Evolutionary conservation across 92 coral and sea anemone genomes (phyloP), one percentile per base, ranked within the genome.

Genomic region (Paragorgia papillata): DNA sequence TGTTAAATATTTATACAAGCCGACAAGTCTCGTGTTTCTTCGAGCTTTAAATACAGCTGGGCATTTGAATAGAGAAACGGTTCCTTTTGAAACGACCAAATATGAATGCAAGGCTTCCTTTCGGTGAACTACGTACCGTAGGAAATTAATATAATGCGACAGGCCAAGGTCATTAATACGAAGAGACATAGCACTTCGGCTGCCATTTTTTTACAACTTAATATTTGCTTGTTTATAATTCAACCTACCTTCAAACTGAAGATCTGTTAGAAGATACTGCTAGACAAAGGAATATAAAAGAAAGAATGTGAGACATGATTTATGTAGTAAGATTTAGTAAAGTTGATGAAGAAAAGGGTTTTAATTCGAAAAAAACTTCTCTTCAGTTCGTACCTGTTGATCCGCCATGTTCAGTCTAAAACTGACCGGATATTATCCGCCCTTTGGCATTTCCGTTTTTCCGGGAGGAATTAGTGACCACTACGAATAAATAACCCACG

Each of bases 201-300:
- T 46, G 53, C 53, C 53, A 9, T 7, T 46, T 46, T 15, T 15
- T 46, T 46, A 46, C 53, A 46, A 46, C 53, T n/a, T n/a, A 46
- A 7, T 6, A 7, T 46, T n/a, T 37, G 4, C 43, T 54, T 79
- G n/a, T n/a, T n/a, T n/a, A n/a, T n/a, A 59, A 51, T 39, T 49
- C 22, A 30, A 55, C 97, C 73, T 74, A 93, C 97, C 97, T 48
- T 93, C 97, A 75, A 85, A 84, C 60, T 93, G 97, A 48, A 96
- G 86, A 69, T 91, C 97, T 50, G 97, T 93, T 44, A 93, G 82
- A 60, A 93, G 83, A 74, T 91, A 90, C 60, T 86, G 88, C 97
- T 93, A 82, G 21, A 91, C 81, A 57, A 82, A 91, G 79, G 44
- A n/a, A n/a, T n/a, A n/a, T n/a, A 27, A 76, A 75, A 69, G 28